Conservation (phyloP, 2,113 vertebrate genomes). For the Cichladusa arquata region DNA sequence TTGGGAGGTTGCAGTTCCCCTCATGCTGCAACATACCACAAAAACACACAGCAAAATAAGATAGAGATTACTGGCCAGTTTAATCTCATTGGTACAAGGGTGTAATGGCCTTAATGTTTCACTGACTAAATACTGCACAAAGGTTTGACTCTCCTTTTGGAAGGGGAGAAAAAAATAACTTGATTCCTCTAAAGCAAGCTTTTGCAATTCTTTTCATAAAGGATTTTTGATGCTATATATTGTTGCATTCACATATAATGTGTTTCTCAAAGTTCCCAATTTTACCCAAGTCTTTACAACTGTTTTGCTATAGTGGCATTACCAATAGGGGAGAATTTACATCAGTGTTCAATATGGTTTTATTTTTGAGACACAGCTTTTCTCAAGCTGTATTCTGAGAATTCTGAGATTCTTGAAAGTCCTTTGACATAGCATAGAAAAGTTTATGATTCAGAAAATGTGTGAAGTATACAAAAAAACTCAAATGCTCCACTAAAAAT, state of each 20-base stretch:
- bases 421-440: neutral
- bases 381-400: neutral
- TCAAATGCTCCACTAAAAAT: neutral
- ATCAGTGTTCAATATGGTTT: neutral
- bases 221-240: neutral
- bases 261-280: neutral
- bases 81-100: accelerated
- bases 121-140: neutral
- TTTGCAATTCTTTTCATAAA: neutral
- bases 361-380: neutral
- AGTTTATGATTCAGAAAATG: neutral
- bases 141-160: neutral
- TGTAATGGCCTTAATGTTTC: neutral
- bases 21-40: conserved; percentile 13
- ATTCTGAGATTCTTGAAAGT: neutral
- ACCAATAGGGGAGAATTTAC: neutral
- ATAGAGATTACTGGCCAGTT: neutral
- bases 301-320: neutral
- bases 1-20: neutral
- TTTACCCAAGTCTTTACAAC: neutral
- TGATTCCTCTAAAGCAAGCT: neutral
- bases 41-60: neutral
- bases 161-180: neutral
- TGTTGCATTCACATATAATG: neutral
- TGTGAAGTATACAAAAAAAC: neutral